These are phyloP conservation scores for Apeira syringaria DNA, from an alignment of 2,888 invertebrate species.

Conservation along the genomic window DNA sequence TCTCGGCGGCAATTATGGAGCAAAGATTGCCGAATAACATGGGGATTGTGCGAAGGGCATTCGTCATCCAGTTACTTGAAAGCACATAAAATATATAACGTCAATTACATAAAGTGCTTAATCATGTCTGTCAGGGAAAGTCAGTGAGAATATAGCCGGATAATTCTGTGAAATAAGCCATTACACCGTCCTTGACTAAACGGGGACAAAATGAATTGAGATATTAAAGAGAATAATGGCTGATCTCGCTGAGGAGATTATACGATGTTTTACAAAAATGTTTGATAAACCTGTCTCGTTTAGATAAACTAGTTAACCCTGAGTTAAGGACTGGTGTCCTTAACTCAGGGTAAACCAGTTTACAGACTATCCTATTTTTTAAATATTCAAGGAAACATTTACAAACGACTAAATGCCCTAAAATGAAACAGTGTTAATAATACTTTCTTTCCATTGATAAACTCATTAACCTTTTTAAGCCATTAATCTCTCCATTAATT, in stretches of 20 bases:
- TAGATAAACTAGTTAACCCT: no score
- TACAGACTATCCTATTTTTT: no score
- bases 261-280: constrained; percentile 19
- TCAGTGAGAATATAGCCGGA: constrained; percentile 42
- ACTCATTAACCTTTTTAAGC: no score
- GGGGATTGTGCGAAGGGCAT: constrained; percentile 19
- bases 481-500: no score
- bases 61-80: constrained; percentile 21
- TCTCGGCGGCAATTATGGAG: not conserved
- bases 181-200: constrained; percentile 34
- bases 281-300: not conserved
- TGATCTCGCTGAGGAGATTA: constrained; percentile 28
- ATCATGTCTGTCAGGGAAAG: constrained; percentile 57
- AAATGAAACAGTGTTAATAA: no score
- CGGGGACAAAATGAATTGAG: constrained; percentile 36
- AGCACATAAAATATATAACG: constrained; percentile 27
- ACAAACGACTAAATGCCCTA: no score
- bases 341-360: no score
- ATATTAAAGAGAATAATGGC: constrained; percentile 37
- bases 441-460: no score
- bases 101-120: constrained; percentile 66
- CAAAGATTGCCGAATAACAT: not conserved
- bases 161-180: constrained; percentile 43
- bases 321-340: no score
- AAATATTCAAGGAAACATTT: no score